Conservation (phyloP, 2,888 invertebrate genomes). For the Pantelozetes paolii region DNA sequence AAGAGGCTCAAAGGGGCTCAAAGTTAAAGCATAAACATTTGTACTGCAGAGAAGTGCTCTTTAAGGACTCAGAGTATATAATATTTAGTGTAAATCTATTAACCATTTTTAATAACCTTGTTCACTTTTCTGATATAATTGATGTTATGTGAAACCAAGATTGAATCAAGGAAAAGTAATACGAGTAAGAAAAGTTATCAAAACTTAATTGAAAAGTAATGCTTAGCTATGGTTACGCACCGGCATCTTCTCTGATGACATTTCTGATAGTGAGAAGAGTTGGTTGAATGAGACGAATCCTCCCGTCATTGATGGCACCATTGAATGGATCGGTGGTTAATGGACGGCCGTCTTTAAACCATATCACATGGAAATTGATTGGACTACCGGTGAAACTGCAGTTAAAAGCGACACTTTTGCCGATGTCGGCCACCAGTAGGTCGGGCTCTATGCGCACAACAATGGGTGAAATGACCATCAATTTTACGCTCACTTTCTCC, state of each 20-base stretch:
- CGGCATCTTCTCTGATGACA: conserved; percentile 42
- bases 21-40: too few relatives aligned
- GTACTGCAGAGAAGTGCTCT: too few relatives aligned
- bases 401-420: conserved; percentile 75
- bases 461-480: conserved; percentile 58
- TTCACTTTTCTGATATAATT: too few relatives aligned
- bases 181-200: too few relatives aligned
- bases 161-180: too few relatives aligned
- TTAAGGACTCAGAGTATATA: too few relatives aligned
- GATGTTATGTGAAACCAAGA: too few relatives aligned
- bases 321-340: conserved; percentile 51
- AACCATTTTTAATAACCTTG: too few relatives aligned
- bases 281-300: conserved; percentile 38
- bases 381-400: conserved; percentile 84
- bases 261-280: conserved; percentile 37
- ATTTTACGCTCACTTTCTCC: conserved; percentile 39
- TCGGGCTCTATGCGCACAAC: conserved; percentile 65
- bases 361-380: conserved; percentile 55
- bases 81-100: too few relatives aligned
- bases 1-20: too few relatives aligned
- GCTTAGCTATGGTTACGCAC: background rate
- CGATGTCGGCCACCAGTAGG: conserved; percentile 69
- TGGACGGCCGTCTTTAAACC: conserved; percentile 72
- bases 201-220: background rate
- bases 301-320: conserved; percentile 38